phyloP scores from a whole-genome alignment of 2,113 vertebrate genomes.

The Corvus cornix region DNA sequence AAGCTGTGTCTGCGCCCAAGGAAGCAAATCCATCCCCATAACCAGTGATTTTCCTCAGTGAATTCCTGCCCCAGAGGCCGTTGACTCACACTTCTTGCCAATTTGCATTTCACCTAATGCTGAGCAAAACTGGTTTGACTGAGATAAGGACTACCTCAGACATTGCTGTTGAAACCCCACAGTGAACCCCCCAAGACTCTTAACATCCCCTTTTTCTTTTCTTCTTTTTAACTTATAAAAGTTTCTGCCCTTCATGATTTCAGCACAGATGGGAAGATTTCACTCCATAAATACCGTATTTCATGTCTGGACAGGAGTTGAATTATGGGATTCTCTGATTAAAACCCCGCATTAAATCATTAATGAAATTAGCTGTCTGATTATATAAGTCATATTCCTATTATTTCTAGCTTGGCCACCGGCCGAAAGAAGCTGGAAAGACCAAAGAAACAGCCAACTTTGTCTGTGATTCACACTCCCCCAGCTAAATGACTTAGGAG shows the following conservation, averaged over 20 bases:
- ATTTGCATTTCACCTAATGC: neutral
- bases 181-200: neutral
- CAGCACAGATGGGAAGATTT: neutral
- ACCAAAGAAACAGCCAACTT: neutral
- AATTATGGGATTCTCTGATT: slow-evolving; percentile 24
- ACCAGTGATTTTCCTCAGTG: accelerated
- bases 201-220: neutral
- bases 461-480: neutral
- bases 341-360: neutral
- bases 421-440: neutral
- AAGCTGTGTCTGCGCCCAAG: neutral
- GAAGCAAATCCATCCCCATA: neutral
- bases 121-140: neutral
- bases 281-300: slow-evolving; percentile 4
- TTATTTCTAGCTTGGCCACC: slow-evolving; percentile 1
- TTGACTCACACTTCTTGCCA: neutral
- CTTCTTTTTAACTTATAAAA: neutral
- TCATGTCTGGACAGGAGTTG: neutral
- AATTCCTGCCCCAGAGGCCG: neutral
- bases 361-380: slow-evolving; percentile 22
- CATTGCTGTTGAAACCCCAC: neutral
- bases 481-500: neutral
- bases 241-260: neutral
- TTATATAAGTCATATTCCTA: neutral
- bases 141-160: neutral